These are phyloP conservation scores for Odontesthes bonariensis DNA, from an alignment of 2,113 vertebrate genomes.

Conservation along the genomic window DNA sequence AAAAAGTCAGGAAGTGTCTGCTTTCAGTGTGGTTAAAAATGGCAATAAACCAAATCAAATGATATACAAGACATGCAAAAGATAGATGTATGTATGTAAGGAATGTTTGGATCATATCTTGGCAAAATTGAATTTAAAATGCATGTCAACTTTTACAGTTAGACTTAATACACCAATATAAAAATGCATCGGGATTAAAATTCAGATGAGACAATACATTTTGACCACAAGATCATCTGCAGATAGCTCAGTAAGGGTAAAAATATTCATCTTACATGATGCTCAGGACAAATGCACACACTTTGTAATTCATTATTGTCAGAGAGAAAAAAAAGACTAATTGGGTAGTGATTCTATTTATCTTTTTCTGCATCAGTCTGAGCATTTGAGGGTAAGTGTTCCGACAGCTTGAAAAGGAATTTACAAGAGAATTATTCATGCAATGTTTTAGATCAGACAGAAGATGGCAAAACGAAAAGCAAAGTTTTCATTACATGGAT, in stretches of 20 bases:
- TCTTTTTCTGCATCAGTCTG: background rate
- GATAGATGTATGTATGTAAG: background rate
- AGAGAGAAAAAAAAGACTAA: too few species aligned
- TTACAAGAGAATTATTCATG: background rate
- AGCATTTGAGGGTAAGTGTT: background rate
- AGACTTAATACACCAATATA: background rate
- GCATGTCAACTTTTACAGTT: too few species aligned
- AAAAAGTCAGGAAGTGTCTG: background rate
- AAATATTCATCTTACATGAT: background rate
- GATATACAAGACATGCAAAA: conserved; percentile 9
- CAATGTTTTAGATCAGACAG: too few species aligned
- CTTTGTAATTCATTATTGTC: too few species aligned
- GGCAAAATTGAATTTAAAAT: background rate
- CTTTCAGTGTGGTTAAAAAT: conserved; percentile 14
- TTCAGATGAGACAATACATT: too few species aligned
- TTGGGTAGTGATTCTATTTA: too few species aligned
- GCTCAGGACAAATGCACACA: background rate
- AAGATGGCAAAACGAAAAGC: too few species aligned
- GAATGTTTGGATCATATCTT: too few species aligned
- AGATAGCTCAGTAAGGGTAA: background rate
- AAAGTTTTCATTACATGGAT: too few species aligned
- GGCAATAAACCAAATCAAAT: conserved; percentile 21
- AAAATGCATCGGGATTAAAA: background rate
- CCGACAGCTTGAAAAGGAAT: background rate
- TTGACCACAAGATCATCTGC: background rate